Base-by-base conservation (phyloP, 2,888 invertebrate species). In the Polymixis lichenea region DNA sequence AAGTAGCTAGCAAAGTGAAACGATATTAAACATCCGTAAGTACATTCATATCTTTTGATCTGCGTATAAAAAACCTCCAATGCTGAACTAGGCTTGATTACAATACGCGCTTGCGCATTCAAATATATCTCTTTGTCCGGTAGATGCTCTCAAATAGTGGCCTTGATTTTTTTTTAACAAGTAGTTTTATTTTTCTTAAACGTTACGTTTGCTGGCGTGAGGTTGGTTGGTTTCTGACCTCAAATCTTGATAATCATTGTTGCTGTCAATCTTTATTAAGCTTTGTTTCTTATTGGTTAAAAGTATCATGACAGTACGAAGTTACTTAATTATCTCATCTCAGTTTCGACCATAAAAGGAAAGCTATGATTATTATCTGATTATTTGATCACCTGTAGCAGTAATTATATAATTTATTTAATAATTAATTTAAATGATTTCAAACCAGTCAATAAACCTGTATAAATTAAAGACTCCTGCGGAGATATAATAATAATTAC, bases 111-210 rank as follows among this genome's bases (percentile, higher is more conserved):
- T 72, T 64, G 87, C 83, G 81, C 81, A 88, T 87, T 85, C 70
- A 83, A 53, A 83, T 79, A 84, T 84, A 75, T 43, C 77, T 86
- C 78, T 76, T 78, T 77, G 82, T 77, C 72, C 77, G 78, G 81
- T 80, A 83, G 61, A 72, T 60, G 81, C 77, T 75, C 49, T 55
- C 32, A 90, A 89, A 90, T 88, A 89, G 74, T 82, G 87, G 66
- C 87, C 87, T 78, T 88, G 85, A 82, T 88, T 87, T 89, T 89
- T 73, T 58, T n/a, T 78, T 51, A 64, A 65, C 76, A 38, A 32
- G 19, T 66, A 56, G 72, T 80, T 87, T 88, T 89, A 78, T 82
- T 75, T 79, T 51, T 68, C 65, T 9, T 74, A 71, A 86, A 78
- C 78, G 76, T 77, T 80, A 71, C 75, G 68, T 72, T 70, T 76